Base-by-base conservation (phyloP, 2,113 vertebrate genomes). In the Podiceps cristatus region DNA sequence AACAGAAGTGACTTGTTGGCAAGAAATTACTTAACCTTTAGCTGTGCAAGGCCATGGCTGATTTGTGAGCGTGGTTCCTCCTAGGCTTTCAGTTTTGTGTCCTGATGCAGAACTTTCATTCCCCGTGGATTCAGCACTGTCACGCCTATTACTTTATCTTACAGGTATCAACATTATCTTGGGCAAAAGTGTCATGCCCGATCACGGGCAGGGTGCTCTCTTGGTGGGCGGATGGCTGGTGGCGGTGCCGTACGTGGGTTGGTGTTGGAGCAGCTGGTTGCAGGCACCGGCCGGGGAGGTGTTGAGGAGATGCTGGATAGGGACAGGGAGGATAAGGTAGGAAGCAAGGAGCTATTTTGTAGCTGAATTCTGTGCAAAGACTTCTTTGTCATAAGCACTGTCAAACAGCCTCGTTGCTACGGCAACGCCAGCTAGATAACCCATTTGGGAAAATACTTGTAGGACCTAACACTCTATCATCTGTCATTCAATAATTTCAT, bases 401-500 rank as follows among this genome's bases (percentile, higher is more conserved):
- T 99, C 98, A 99, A 99, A 98, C 98, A 97, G 98, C 96, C 52
- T 62, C 16, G 98, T 99, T 98, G 97, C 98, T 97, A 99, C 45
- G 97, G 98, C 98, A 98, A 99, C 98, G 8, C 58, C 40, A 14
- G 97, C 98, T 98, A 97, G 98, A 97, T 98, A 98, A 97, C 98
- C 98, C 98, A 97, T 98, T 96, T 98, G 98, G 97, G 98, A 98
- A 98, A 98, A 98, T 98, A 98, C 98, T 98, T 97, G 97, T 97
- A 97, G 98, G 98, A 97, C 98, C 98, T 97, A 98, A 98, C 98
- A 98, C 98, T 99, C 99, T 98, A 99, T 99, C 98, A 99, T 98
- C 98, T 98, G 98, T 98, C 98, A 98, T 99, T 99, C 98, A 98
- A 99, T 99, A 99, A 99, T 99, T 99, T 98, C 96, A 94, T 99